Conservation (phyloP, 1,140 invertebrate species). For the Steinernema feltiae region DNA sequence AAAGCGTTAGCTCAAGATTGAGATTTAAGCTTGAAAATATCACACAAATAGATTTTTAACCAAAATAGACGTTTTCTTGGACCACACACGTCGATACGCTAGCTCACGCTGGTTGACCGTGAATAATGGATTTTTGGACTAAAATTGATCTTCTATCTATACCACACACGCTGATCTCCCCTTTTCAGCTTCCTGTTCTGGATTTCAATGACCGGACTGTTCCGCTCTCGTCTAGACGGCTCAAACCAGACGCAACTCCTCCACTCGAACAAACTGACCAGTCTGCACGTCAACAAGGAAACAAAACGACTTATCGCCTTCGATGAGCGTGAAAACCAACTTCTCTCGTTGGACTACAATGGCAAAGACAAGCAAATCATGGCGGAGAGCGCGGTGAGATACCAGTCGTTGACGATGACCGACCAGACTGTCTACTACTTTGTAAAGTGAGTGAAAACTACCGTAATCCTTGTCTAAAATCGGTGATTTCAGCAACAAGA, state of each 20-base stretch:
- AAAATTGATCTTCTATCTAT: no score
- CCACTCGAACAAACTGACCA: background rate
- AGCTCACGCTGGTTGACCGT: no score
- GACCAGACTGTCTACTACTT: background rate
- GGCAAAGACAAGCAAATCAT: slow-evolving; percentile 31
- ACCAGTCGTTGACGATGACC: background rate
- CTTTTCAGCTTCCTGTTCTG: background rate
- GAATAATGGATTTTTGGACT: no score
- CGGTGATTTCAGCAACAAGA: background rate
- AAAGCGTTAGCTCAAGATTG: no score
- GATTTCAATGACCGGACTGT: background rate
- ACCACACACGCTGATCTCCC: no score
- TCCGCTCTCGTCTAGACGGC: background rate
- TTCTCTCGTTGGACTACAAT: slow-evolving; percentile 18
- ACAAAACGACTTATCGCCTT: background rate
- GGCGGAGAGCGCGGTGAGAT: background rate
- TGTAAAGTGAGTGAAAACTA: background rate
- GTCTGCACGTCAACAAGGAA: background rate
- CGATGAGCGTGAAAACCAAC: background rate
- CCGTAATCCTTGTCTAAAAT: background rate
- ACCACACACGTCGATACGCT: no score
- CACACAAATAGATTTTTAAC: no score
- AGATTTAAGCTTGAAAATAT: no score
- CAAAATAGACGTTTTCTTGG: no score
- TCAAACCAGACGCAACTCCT: background rate